A percentile compares a stretch with the other conserved stretches of the same genome.
Evolutionary conservation across 2,888 invertebrate genomes (phyloP).

Genomic region (Elysia crispata): DNA sequence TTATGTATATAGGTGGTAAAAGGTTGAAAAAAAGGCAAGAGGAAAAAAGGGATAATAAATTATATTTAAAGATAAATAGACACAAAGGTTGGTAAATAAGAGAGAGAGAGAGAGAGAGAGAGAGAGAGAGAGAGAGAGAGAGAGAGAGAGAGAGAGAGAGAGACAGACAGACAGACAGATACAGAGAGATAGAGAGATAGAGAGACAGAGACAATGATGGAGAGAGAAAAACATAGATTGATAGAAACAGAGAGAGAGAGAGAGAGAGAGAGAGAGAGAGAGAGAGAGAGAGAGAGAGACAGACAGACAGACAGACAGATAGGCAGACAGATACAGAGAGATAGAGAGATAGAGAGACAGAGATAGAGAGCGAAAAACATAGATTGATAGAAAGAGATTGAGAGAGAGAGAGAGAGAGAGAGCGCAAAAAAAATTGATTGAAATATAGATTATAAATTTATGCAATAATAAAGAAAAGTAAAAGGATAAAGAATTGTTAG

Average conservation of each 20-base stretch:
- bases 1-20: too few species aligned
- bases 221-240: neutral
- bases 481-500: slow-evolving; percentile 1
- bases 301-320: neutral
- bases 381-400: neutral
- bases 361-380: neutral
- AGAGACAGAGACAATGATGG: neutral
- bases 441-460: neutral
- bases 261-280: slow-evolving; percentile 7
- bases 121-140: slow-evolving; percentile 1
- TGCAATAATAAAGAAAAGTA: neutral
- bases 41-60: too few species aligned
- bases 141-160: neutral
- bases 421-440: neutral
- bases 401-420: slow-evolving; percentile 3
- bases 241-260: neutral
- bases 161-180: too few species aligned
- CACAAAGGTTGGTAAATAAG: neutral
- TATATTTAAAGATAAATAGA: too few species aligned
- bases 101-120: neutral
- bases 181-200: neutral
- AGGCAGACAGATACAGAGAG: too few species aligned
- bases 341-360: neutral
- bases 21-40: too few species aligned
- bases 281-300: slow-evolving; percentile 11